phyloP scores from a whole-genome alignment of 1,140 invertebrate genomes.

The Drosophila kohkoa region DNA sequence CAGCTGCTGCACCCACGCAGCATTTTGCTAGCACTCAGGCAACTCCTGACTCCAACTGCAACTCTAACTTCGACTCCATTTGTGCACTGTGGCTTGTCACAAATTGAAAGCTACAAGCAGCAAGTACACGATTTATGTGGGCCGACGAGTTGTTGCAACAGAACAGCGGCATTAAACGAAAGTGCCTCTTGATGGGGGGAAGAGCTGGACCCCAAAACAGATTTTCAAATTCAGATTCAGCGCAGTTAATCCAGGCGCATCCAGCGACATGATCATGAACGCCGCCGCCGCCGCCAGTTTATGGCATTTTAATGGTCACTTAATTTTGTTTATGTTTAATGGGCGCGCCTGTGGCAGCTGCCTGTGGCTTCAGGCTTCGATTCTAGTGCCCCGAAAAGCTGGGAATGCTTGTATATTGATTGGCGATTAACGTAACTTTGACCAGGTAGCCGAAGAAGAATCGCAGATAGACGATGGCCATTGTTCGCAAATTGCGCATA shows the following conservation, averaged over 20 bases:
- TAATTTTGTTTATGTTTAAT: slow-evolving; percentile 85
- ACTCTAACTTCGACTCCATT: slow-evolving; percentile 36
- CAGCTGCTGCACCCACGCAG: slow-evolving; percentile 65
- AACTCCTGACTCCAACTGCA: slow-evolving; percentile 6
- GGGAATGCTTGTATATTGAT: slow-evolving; percentile 63
- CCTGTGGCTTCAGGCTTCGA: slow-evolving; percentile 11
- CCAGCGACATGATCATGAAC: slow-evolving; percentile 72
- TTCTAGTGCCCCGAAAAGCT: not conserved
- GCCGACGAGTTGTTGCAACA: slow-evolving; percentile 44
- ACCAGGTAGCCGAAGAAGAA: slow-evolving; percentile 36
- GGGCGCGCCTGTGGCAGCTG: slow-evolving; percentile 76
- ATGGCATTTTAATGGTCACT: slow-evolving; percentile 85
- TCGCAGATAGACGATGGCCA: slow-evolving; percentile 49
- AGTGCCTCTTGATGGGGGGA: slow-evolving; percentile 34
- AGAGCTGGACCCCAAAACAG: slow-evolving; percentile 17
- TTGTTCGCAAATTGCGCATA: slow-evolving; percentile 78
- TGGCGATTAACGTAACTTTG: slow-evolving; percentile 72
- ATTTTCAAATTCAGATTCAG: slow-evolving; percentile 40
- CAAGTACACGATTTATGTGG: slow-evolving; percentile 83
- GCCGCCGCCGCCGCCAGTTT: slow-evolving; percentile 71
- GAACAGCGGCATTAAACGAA: slow-evolving; percentile 45
- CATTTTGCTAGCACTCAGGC: slow-evolving; percentile 59
- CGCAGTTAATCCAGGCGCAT: slow-evolving; percentile 49
- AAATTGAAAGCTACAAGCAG: slow-evolving; percentile 82
- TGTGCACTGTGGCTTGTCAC: slow-evolving; percentile 59